A percentile compares a stretch with the other conserved stretches of the same genome.
Conservation (phyloP, 2,797 vertebrate species). For the Okamejei kenojei region DNA sequence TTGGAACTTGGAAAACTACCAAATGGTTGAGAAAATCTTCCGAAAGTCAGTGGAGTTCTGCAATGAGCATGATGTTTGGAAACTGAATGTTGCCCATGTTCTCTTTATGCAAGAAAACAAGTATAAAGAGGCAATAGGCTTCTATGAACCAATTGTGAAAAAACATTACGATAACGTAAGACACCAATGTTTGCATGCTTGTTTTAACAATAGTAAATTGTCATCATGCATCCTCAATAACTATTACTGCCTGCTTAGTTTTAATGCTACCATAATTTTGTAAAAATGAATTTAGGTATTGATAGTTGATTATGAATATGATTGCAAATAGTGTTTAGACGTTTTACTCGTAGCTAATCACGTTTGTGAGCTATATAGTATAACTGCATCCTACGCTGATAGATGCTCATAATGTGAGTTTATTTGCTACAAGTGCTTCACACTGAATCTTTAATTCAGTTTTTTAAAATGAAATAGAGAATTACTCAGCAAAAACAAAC, state of each 20-base stretch:
- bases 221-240: too few species aligned
- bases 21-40: slow-evolving; percentile 92
- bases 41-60: slow-evolving; percentile 86
- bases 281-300: neutral
- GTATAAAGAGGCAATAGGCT: slow-evolving; percentile 87
- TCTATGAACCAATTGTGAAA: slow-evolving; percentile 93
- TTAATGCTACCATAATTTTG: neutral
- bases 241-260: neutral
- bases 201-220: slow-evolving; percentile 3
- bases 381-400: slow-evolving; percentile 38
- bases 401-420: neutral
- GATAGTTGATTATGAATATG: neutral
- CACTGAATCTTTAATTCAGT: neutral
- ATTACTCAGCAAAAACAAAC: neutral
- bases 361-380: neutral
- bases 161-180: slow-evolving; percentile 83
- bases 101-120: slow-evolving; percentile 95
- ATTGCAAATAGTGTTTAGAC: too few species aligned
- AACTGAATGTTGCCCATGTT: slow-evolving; percentile 88
- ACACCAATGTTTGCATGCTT: slow-evolving; percentile 19
- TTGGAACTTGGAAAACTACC: slow-evolving; percentile 90
- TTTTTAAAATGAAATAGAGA: neutral
- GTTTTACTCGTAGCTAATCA: neutral
- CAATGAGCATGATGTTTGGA: slow-evolving; percentile 86
- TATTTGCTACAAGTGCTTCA: neutral